Evolutionary conservation across 1,140 invertebrate species (phyloP).

Genomic region (Drosophila arawakana): DNA sequence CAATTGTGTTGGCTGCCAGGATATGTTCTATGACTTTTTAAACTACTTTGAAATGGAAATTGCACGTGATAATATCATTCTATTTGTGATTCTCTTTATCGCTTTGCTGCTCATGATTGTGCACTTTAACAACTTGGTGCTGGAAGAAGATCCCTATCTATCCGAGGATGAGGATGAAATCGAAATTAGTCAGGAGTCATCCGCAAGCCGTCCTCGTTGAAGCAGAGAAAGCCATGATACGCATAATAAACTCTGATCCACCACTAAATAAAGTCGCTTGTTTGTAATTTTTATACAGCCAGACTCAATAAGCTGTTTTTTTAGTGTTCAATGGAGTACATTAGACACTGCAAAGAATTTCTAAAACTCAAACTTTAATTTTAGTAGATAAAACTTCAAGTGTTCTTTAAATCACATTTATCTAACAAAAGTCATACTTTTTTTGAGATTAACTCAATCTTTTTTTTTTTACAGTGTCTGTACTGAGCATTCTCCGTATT

Average conservation of each 20-base stretch:
- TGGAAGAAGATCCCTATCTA: slow-evolving; percentile 35
- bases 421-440: no score
- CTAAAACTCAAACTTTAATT: no score
- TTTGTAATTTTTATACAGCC: slow-evolving; percentile 3
- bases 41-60: slow-evolving; percentile 52
- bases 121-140: not conserved
- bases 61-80: slow-evolving; percentile 56
- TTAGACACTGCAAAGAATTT: not conserved
- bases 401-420: no score
- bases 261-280: slow-evolving; percentile 26
- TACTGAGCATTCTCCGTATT: not conserved
- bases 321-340: not conserved
- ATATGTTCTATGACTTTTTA: slow-evolving; percentile 22
- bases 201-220: not conserved
- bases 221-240: slow-evolving; percentile 3
- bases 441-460: no score
- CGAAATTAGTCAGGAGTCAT: not conserved
- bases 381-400: no score
- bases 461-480: no score
- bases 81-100: slow-evolving; percentile 27
- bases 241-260: slow-evolving; percentile 15
- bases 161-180: not conserved
- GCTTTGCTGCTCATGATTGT: slow-evolving; percentile 30
- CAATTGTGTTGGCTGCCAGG: slow-evolving; percentile 40
- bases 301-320: not conserved